Base-by-base conservation (phyloP, 2,888 invertebrate genomes). In the Caenorhabditis afra region DNA sequence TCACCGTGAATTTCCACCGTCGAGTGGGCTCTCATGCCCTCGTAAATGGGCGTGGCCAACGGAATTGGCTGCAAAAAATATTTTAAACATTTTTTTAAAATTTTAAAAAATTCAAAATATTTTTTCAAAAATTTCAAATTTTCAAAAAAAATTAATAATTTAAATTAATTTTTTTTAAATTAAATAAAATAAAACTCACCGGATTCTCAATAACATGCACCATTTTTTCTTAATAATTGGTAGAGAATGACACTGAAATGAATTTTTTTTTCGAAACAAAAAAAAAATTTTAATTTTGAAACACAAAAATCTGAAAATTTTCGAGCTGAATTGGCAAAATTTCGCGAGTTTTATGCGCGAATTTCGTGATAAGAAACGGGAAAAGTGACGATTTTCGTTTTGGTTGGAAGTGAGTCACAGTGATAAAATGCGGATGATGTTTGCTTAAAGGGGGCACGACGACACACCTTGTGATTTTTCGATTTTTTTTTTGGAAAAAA, bases 131-230 rank as follows among this genome's bases (percentile, higher is more conserved):
- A n/a, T n/a, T n/a, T n/a, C n/a, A n/a, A n/a, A n/a, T n/a, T n/a
- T n/a, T n/a, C n/a, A n/a, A n/a, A n/a, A n/a, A n/a, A n/a, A n/a
- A n/a, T n/a, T n/a, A n/a, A n/a, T n/a, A n/a, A n/a, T n/a, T n/a
- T n/a, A n/a, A n/a, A n/a, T n/a, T n/a, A n/a, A n/a, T n/a, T n/a
- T n/a, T n/a, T n/a, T n/a, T n/a, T n/a, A n/a, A n/a, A n/a, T n/a
- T n/a, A n/a, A n/a, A n/a, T n/a, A n/a, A 11, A 37, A 37, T 37
- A 11, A 52, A 23, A 59, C 65, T 61, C 45, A 75, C 67, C 44
- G 75, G 75, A 67, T 75, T 75, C 35, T 75, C 75, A 75, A 75
- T 67, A 10, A 75, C 41, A 39, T 75, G 75, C 55, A 75, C 75
- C 75, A 75, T 75, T 62, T 55, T 67, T 11, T 5, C n/a, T n/a